Base-by-base conservation (phyloP, 2,888 invertebrate genomes). In the Orchestes rusci region DNA sequence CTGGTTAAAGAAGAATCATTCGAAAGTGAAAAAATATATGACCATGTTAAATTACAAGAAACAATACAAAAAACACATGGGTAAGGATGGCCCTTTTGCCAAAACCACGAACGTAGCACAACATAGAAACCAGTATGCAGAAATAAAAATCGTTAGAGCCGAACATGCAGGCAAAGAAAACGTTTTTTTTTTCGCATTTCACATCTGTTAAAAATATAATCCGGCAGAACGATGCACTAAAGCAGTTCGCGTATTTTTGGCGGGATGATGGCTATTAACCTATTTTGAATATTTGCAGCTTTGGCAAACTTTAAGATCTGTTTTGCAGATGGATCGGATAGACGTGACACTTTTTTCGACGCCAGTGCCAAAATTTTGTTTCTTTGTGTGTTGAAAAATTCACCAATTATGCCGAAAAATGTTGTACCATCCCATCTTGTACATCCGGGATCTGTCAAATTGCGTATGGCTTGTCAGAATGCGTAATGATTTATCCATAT, bases 401-500 rank as follows among this genome's bases (percentile, higher is more conserved):
- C n/a, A n/a, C n/a, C n/a, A n/a, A n/a, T n/a, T n/a, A n/a, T n/a
- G n/a, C n/a, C n/a, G n/a, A n/a, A n/a, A n/a, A n/a, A n/a, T n/a
- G n/a, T n/a, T n/a, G n/a, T n/a, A n/a, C n/a, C n/a, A n/a, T n/a
- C n/a, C n/a, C n/a, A n/a, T n/a, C n/a, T n/a, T n/a, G n/a, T n/a
- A n/a, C n/a, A n/a, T n/a, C n/a, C n/a, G n/a, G n/a, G n/a, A n/a
- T n/a, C n/a, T n/a, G n/a, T n/a, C n/a, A n/a, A n/a, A n/a, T n/a
- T n/a, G n/a, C n/a, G n/a, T n/a, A n/a, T n/a, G n/a, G n/a, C n/a
- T n/a, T n/a, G 35, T 42, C 42, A 42, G 19, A 23, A 27, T 12
- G 18, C 30, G 35, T 47, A 47, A 63, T 62, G 65, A 63, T 64
- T 62, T 63, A 65, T 64, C 62, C 64, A 64, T 63, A 64, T 64